These are phyloP conservation scores for Aegotheles bennettii DNA, from an alignment of 2,113 vertebrate genomes.

Conservation along the genomic window DNA sequence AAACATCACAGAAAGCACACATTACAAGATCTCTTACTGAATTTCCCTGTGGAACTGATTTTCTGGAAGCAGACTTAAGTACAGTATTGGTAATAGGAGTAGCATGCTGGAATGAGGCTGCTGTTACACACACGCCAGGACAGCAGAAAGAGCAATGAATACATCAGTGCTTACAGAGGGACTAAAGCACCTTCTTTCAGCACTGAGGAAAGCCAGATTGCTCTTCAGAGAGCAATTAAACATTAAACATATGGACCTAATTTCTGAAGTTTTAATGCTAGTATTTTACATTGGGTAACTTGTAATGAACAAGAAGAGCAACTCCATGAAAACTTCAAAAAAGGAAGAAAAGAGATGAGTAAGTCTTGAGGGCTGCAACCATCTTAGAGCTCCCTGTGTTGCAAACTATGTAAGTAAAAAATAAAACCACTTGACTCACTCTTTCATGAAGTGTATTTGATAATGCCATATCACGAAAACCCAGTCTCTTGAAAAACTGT, in stretches of 20 bases:
- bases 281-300: not conserved
- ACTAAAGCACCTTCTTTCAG: not conserved
- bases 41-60: not conserved
- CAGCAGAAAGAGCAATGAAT: not conserved
- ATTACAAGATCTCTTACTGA: not conserved
- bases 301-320: not conserved
- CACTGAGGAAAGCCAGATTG: not conserved
- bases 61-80: not conserved
- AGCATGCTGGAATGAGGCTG: not conserved
- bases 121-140: no score
- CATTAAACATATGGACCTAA: not conserved
- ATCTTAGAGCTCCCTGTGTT: not conserved
- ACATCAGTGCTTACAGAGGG: not conserved
- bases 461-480: not conserved
- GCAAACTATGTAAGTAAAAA: not conserved
- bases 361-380: not conserved
- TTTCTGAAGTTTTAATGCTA: not conserved
- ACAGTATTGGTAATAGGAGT: not conserved
- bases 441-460: not conserved
- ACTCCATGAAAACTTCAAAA: not conserved
- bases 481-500: not conserved
- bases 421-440: not conserved
- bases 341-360: not conserved
- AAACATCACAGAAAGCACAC: not conserved
- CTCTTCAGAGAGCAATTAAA: not conserved